A percentile compares a stretch with the other conserved stretches of the same genome.
Evolutionary conservation across 1,140 invertebrate genomes (phyloP).

Genomic region (Drosophila biarmipes): DNA sequence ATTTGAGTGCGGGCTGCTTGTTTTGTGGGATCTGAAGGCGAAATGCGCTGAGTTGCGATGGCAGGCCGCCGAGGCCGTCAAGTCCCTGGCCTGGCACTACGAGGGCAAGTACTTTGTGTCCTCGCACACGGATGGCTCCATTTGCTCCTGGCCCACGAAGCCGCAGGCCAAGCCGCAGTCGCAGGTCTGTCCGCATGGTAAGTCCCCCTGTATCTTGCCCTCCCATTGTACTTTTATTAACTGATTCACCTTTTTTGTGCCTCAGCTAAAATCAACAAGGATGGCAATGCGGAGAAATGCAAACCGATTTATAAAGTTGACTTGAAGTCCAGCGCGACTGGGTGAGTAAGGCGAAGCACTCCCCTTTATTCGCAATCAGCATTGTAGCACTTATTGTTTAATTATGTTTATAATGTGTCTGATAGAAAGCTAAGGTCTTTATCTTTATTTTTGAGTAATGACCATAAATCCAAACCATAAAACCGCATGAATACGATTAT

Average conservation of each 20-base stretch:
- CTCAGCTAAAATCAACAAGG: conserved; percentile 87
- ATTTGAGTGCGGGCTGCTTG: conserved; percentile 97
- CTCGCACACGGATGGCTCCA: conserved; percentile 96
- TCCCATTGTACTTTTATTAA: neutral
- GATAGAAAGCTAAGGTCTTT: neutral
- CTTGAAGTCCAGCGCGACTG: conserved; percentile 95
- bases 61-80: conserved; percentile 91
- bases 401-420: conserved; percentile 2
- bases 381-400: neutral
- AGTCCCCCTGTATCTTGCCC: conserved; percentile 59
- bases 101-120: conserved; percentile 99
- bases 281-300: conserved; percentile 93
- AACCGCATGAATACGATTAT: too few relatives aligned
- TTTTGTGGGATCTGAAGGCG: conserved; percentile 97
- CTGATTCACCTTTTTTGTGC: conserved; percentile 6
- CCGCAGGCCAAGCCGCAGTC: conserved; percentile 91
- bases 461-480: neutral
- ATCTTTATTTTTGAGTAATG: conserved; percentile 16
- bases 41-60: conserved; percentile 93
- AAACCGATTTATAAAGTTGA: conserved; percentile 97
- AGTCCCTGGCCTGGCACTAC: conserved; percentile 97
- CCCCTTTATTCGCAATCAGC: neutral
- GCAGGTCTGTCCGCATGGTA: conserved; percentile 96
- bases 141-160: conserved; percentile 95
- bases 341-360: conserved; percentile 87